These are phyloP conservation scores for Micronycteris hirsuta DNA, from an alignment of 2,113 vertebrate species.

Conservation along the genomic window DNA sequence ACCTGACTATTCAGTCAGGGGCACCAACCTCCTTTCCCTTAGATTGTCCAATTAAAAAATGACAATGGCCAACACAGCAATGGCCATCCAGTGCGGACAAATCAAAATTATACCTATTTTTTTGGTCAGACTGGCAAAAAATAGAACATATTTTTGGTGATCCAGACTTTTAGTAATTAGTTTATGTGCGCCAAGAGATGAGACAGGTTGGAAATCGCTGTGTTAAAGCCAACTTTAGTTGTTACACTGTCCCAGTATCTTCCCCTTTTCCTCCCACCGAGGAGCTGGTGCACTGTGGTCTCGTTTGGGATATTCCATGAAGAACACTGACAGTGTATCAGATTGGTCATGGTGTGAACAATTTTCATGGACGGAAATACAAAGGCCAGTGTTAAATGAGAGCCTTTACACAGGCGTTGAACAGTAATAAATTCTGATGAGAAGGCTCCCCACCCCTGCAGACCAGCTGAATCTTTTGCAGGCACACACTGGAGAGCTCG, in stretches of 20 bases:
- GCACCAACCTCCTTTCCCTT: too few relatives aligned
- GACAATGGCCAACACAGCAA: background rate
- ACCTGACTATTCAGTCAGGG: too few relatives aligned
- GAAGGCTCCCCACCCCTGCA: constrained; percentile 62
- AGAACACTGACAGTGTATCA: constrained; percentile 70
- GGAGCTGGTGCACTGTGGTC: constrained; percentile 57
- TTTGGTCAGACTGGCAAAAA: background rate
- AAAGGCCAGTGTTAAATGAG: constrained; percentile 74
- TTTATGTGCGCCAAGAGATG: background rate
- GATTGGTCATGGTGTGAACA: constrained; percentile 72
- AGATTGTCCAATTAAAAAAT: background rate
- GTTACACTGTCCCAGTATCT: background rate
- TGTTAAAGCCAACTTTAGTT: constrained; percentile 45
- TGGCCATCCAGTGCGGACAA: background rate
- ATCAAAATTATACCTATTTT: background rate
- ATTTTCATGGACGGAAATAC: constrained; percentile 80
- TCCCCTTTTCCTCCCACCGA: constrained; percentile 9
- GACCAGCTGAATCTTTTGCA: constrained; percentile 74
- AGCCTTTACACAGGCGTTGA: constrained; percentile 72
- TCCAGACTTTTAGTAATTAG: background rate
- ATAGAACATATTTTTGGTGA: background rate
- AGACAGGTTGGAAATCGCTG: background rate
- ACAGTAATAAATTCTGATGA: constrained; percentile 77
- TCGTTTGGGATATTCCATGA: constrained; percentile 61
- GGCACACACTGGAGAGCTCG: constrained; percentile 36